Evolutionary conservation across 2,113 vertebrate genomes (phyloP).

Genomic region (Elachura formosa): DNA sequence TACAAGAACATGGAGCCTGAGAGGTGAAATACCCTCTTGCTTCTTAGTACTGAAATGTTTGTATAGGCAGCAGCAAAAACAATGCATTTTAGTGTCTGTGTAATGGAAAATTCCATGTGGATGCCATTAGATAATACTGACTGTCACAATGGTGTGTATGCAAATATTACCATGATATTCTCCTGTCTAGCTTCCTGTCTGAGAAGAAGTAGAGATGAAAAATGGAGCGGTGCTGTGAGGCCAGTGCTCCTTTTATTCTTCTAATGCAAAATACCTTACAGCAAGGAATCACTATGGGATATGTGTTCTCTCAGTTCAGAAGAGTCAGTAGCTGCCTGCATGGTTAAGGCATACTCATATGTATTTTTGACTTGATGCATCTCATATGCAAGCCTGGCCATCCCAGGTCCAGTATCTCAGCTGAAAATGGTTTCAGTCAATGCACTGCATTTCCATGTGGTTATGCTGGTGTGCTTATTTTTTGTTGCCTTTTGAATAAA

Average conservation of each 20-base stretch:
- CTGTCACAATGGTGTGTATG: background rate
- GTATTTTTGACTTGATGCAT: background rate
- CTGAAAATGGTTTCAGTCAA: background rate
- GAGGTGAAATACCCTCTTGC: background rate
- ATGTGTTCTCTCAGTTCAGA: background rate
- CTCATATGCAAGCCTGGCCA: background rate
- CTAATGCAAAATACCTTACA: background rate
- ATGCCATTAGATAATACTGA: background rate
- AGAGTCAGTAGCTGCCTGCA: background rate
- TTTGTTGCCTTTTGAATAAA: conserved; percentile 57
- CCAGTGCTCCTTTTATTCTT: background rate
- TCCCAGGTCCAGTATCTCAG: background rate
- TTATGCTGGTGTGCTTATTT: conserved; percentile 16
- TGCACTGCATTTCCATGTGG: background rate
- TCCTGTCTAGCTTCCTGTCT: background rate
- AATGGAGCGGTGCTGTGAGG: background rate
- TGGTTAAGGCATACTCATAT: background rate
- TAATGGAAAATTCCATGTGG: background rate
- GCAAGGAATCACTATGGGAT: background rate
- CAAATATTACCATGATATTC: background rate
- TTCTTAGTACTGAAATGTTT: conserved; percentile 28
- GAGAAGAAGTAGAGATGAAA: background rate
- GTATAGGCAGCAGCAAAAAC: background rate
- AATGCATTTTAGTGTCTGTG: background rate
- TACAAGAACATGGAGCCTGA: background rate